Evolutionary conservation across 1,140 invertebrate species (phyloP).

Genomic region (Meloidogyne hapla): DNA sequence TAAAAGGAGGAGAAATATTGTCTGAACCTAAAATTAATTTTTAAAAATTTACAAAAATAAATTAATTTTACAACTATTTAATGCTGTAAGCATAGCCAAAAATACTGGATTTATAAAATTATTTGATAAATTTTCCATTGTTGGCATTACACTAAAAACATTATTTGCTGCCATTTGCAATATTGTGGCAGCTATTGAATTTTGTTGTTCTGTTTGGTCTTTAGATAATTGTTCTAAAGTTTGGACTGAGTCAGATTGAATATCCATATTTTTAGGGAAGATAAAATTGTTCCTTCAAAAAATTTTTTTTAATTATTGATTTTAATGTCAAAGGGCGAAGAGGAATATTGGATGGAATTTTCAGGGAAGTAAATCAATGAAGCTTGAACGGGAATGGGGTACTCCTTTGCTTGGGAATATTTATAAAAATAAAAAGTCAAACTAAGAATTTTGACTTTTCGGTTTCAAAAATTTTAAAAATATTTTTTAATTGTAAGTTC

Average conservation of each 20-base stretch:
- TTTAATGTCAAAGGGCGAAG: too few relatives aligned
- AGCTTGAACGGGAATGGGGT: too few relatives aligned
- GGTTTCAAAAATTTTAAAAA: too few relatives aligned
- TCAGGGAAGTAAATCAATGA: too few relatives aligned
- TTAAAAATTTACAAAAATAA: background rate
- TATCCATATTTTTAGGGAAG: too few relatives aligned
- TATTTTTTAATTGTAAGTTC: too few relatives aligned
- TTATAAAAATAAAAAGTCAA: too few relatives aligned
- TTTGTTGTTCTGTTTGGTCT: background rate
- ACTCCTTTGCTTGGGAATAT: too few relatives aligned
- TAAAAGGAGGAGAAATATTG: background rate
- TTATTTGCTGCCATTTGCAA: slow-evolving; percentile 5
- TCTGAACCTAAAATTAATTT: background rate
- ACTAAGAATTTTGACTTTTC: too few relatives aligned
- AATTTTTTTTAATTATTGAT: too few relatives aligned
- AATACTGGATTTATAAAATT: background rate
- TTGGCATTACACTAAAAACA: background rate
- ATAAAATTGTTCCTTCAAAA: too few relatives aligned
- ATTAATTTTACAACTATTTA: background rate
- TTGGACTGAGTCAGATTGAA: background rate
- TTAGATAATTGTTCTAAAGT: background rate
- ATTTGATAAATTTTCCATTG: background rate
- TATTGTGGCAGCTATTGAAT: background rate
- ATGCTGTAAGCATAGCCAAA: background rate
- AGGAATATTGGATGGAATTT: too few relatives aligned